These are phyloP conservation scores for Megaceryle maxima DNA, from an alignment of 2,113 vertebrate genomes.

Conservation along the genomic window DNA sequence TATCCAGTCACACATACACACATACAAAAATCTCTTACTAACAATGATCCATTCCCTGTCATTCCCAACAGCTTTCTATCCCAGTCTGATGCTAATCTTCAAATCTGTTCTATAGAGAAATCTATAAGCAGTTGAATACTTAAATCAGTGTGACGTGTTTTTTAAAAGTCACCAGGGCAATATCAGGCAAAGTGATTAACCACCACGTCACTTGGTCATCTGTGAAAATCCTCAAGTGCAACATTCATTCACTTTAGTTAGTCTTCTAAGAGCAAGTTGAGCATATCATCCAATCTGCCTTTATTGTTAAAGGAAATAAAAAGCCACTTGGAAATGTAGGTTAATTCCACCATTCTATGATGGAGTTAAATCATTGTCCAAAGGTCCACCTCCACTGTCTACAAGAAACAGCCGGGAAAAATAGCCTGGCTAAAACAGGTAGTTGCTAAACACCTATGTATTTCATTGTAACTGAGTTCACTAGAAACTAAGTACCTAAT, in stretches of 20 bases:
- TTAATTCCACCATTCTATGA: background rate
- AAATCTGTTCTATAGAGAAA: background rate
- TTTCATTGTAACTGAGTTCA: background rate
- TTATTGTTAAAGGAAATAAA: background rate
- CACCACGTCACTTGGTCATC: background rate
- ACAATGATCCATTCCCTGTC: background rate
- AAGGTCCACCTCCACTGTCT: background rate
- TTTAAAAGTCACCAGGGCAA: background rate
- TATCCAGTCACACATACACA: background rate
- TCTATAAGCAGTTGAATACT: background rate
- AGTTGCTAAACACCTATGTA: background rate
- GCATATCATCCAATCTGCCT: background rate
- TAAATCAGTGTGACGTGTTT: background rate
- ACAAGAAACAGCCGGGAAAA: background rate
- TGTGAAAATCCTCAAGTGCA: background rate
- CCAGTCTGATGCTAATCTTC: background rate
- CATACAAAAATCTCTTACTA: background rate
- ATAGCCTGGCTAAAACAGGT: background rate
- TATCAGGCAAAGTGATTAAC: background rate
- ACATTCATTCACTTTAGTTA: background rate
- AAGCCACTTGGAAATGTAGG: background rate
- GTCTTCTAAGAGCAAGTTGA: background rate
- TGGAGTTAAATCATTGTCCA: background rate
- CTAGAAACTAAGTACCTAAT: background rate
- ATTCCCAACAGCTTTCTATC: background rate